Conservation (phyloP, 2,113 vertebrate genomes). For the Sterrhoptilus dennistouni region DNA sequence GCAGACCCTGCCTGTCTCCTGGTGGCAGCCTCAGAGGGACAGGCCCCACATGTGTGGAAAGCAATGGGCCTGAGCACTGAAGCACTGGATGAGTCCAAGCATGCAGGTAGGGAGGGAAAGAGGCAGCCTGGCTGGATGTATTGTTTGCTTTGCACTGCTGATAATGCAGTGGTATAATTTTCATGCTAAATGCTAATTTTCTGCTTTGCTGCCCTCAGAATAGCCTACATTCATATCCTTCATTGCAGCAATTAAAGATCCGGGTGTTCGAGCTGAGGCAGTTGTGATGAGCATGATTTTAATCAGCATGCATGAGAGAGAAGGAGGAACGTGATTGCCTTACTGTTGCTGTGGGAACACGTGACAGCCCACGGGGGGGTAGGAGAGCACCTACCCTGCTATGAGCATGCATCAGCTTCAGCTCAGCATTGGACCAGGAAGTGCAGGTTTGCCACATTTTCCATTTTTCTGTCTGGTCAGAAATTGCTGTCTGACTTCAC, state of each 20-base stretch:
- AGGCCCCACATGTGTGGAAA: not conserved
- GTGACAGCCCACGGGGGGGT: not conserved
- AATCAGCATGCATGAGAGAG: not conserved
- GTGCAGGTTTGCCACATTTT: not conserved
- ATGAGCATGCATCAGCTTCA: accelerated
- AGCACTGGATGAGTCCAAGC: not conserved
- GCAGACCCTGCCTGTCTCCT: not conserved
- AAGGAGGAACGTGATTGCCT: not conserved
- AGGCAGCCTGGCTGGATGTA: not conserved
- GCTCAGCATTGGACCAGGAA: accelerated
- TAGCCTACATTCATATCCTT: constrained; percentile 31
- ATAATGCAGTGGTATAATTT: constrained; percentile 58
- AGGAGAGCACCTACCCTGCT: not conserved
- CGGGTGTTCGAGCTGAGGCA: not conserved
- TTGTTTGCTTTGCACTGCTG: constrained; percentile 10
- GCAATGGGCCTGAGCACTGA: not conserved
- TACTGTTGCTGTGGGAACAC: not conserved
- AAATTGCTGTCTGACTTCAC: not conserved
- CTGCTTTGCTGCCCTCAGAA: constrained; percentile 59
- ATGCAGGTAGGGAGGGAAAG: not conserved
- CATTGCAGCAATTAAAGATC: constrained; percentile 53
- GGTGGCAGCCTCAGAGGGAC: not conserved
- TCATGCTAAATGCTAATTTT: constrained; percentile 64
- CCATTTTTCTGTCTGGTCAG: not conserved
- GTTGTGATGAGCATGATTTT: not conserved